Evolutionary conservation across 2,888 invertebrate species (phyloP), one percentile per base, ranked within the genome.

Genomic region (Xestobium rufovillosum): DNA sequence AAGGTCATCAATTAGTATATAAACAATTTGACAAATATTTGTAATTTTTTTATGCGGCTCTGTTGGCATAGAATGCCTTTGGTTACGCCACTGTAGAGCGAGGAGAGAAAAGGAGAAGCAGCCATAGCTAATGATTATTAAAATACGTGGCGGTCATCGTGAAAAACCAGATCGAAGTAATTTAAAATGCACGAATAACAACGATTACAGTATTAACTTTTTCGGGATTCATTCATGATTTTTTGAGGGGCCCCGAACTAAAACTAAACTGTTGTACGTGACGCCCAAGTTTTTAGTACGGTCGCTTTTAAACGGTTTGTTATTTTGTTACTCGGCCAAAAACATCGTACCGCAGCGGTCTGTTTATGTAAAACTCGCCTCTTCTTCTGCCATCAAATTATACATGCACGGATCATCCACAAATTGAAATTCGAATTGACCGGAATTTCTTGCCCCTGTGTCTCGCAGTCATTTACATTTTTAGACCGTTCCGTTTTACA

Each of bases 141-240:
- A n/a, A n/a, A n/a, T n/a, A n/a, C n/a, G n/a, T n/a, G n/a, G n/a
- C n/a, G n/a, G n/a, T n/a, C n/a, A n/a, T n/a, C n/a, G n/a, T n/a
- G n/a, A n/a, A 28, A 45, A 50, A 46, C 49, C 49, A 47, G 47
- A 48, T 34, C 50, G 45, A 52, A 49, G 25, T 50, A 44, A 51
- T 51, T 48, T 49, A 39, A 47, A 51, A 52, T 48, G 49, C 52
- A 51, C 48, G 50, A 49, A 44, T 46, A 48, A 38, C 39, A 34
- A 37, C 46, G 44, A 44, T 48, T 48, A 43, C 42, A 39, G 25
- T 38, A 36, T 34, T 31, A 14, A 25, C 41, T 30, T 41, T 37
- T 41, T 41, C 9, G n/a, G 26, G 41, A 38, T 42, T 43, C 44
- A 46, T 46, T 46, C 43, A 44, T 44, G 43, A 40, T 19, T 46